A percentile compares a stretch with the other conserved stretches of the same genome.
phyloP scores from a whole-genome alignment of 1,140 invertebrate genomes.

The Drosophila watanabei region DNA sequence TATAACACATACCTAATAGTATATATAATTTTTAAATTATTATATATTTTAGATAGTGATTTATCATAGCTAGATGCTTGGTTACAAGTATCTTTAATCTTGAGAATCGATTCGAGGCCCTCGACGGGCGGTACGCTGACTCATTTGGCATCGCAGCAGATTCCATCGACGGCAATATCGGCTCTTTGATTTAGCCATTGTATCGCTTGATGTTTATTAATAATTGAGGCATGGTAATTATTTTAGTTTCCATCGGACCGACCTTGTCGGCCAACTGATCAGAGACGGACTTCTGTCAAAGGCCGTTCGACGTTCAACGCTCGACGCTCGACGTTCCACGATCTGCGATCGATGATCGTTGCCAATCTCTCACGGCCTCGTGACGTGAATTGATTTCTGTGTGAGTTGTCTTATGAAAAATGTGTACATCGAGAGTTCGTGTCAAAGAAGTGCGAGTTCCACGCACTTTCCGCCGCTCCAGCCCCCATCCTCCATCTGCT shows the following conservation, averaged over 20 bases:
- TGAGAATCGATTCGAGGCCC: constrained; percentile 4
- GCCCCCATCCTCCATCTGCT: not conserved
- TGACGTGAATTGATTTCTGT: constrained; percentile 20
- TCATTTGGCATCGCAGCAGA: constrained; percentile 9
- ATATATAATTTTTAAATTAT: not conserved
- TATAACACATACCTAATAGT: not conserved
- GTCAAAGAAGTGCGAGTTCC: constrained; percentile 19
- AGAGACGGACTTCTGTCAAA: constrained; percentile 39
- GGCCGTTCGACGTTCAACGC: constrained; percentile 41
- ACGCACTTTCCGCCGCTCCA: constrained; percentile 1
- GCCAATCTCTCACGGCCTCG: constrained; percentile 20
- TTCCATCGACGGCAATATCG: constrained; percentile 12
- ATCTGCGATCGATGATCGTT: not conserved
- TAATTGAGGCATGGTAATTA: constrained; percentile 67
- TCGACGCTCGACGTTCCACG: not conserved
- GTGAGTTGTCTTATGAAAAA: not conserved
- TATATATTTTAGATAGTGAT: not conserved
- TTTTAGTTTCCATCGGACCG: constrained; percentile 46
- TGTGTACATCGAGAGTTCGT: constrained; percentile 1
- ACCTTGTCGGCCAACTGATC: constrained; percentile 50
- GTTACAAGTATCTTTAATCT: not conserved
- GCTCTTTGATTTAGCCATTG: constrained; percentile 30
- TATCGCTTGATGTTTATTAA: constrained; percentile 49
- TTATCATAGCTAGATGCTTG: not conserved
- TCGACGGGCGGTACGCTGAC: constrained; percentile 18